Base-by-base conservation (phyloP, 2,797 vertebrate genomes). In the Pangasius krempfi region DNA sequence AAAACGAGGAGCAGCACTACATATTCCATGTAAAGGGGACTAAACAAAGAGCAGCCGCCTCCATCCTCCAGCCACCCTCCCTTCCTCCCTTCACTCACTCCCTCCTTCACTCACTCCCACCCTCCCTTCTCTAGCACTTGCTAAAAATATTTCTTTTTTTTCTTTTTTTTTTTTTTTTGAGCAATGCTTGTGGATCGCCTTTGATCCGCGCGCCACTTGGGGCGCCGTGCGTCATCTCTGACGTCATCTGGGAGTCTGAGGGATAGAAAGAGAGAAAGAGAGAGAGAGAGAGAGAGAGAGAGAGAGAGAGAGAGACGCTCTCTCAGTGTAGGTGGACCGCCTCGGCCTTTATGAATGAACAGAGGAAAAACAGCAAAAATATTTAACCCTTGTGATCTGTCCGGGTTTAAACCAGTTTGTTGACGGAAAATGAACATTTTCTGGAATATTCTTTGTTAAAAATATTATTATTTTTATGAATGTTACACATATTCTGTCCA, bases 161-260 rank as follows among this genome's bases (percentile, higher is more conserved):
- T 33, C 33, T 92, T 14, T 30, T 44, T 7, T 50, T 7, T 54
- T 22, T 60, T 60, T 40, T 58, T 93, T 92, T 22, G 85, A 91
- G 89, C 86, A 88, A 80, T 84, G 86, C 88, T 90, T 87, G 88
- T 92, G 91, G 90, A 92, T 92, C 47, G 92, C 90, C 93, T 95
- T 94, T 95, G 95, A 94, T 94, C 91, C 88, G 90, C 84, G n/a
- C 89, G 93, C 93, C 94, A 93, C 94, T 94, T 93, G 87, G 89
- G 91, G 93, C 91, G 86, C 89, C 64, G 88, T 95, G 94, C 95
- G 95, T 96, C 95, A 96, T 90, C 89, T n/a, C 64, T 96, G 95
- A 96, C 95, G 95, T 96, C 95, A 96, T 73, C 52, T 27, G 94
- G 87, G 89, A 83, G 91, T 90, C 86, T 90, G 88, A 94, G 91